Conservation (phyloP, 2,113 vertebrate species). For the Centrocercus urophasianus region DNA sequence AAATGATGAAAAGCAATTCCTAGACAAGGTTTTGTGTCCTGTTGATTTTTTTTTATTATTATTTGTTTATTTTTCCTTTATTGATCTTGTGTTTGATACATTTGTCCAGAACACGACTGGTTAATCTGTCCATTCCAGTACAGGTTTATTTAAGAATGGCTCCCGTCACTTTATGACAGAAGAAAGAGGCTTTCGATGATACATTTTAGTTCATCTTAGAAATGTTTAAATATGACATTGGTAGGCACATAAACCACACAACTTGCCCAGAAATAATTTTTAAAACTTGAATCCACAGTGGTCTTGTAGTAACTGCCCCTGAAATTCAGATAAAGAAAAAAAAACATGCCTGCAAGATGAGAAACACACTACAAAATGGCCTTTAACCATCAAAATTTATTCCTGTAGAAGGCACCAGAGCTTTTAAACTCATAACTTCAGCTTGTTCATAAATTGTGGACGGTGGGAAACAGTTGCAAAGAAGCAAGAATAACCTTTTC, state of each 20-base stretch:
- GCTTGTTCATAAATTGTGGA: slow-evolving; percentile 45
- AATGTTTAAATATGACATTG: background rate
- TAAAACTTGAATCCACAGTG: background rate
- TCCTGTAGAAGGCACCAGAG: background rate
- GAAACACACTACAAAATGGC: background rate
- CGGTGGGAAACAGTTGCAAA: slow-evolving; percentile 69
- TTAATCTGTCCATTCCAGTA: background rate
- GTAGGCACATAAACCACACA: background rate
- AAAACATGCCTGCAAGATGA: background rate
- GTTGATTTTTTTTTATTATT: no score
- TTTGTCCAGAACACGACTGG: background rate
- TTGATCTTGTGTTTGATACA: background rate
- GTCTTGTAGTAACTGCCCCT: background rate
- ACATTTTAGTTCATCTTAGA: background rate
- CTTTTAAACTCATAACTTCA: slow-evolving; percentile 58
- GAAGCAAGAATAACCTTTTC: slow-evolving; percentile 64
- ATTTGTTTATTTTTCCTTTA: background rate
- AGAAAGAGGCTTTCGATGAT: background rate
- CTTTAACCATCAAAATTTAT: slow-evolving; percentile 13
- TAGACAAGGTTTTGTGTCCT: background rate
- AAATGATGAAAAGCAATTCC: slow-evolving; percentile 80
- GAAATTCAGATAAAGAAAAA: background rate
- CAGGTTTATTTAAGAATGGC: background rate
- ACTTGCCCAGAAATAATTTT: background rate
- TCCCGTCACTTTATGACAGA: background rate